phyloP scores from a whole-genome alignment of 2,888 invertebrate genomes.

The Sepiola atlantica region DNA sequence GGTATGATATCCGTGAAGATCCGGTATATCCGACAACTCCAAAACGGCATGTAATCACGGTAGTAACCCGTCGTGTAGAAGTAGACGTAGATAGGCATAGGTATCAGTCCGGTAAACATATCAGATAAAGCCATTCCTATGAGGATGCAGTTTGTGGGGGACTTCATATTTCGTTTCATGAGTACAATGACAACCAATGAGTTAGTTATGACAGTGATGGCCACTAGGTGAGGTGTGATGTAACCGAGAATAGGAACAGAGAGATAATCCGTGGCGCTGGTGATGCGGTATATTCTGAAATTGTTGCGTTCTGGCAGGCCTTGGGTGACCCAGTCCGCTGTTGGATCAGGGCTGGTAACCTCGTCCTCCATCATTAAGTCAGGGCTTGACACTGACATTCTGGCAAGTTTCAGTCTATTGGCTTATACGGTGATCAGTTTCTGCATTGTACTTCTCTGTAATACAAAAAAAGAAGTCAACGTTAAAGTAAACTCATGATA shows the following conservation, averaged over 20 bases:
- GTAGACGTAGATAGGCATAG: conserved; percentile 83
- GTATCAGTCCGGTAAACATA: conserved; percentile 84
- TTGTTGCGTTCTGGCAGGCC: background rate
- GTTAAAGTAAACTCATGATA: background rate
- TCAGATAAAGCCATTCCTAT: conserved; percentile 97
- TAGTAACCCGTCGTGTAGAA: conserved; percentile 93
- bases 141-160: conserved; percentile 92
- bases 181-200: conserved; percentile 92
- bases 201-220: conserved; percentile 92
- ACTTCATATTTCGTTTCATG: conserved; percentile 91
- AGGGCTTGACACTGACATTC: conserved; percentile 24
- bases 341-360: background rate
- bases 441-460: background rate
- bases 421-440: background rate
- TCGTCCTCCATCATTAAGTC: conserved; percentile 15
- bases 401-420: background rate
- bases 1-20: conserved; percentile 68
- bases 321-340: background rate
- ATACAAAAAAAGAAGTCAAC: background rate
- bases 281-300: background rate
- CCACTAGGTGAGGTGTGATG: conserved; percentile 87
- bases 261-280: conserved; percentile 56
- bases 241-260: conserved; percentile 82
- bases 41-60: conserved; percentile 84
- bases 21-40: conserved; percentile 84